These are phyloP conservation scores for Limnephilus auricula DNA, from an alignment of 2,888 invertebrate species.

Conservation along the genomic window DNA sequence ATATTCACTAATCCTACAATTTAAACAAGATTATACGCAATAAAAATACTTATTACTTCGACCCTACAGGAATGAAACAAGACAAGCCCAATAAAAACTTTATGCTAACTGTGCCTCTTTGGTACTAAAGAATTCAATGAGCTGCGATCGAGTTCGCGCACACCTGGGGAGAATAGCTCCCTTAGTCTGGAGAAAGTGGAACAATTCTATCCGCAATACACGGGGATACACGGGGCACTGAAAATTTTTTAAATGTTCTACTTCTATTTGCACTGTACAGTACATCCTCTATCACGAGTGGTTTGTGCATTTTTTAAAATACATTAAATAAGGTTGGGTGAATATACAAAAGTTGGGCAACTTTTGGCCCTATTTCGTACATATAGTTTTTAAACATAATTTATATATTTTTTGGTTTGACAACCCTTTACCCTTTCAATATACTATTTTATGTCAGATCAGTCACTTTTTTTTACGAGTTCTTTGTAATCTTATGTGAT, in stretches of 20 bases:
- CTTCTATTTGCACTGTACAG: too few species aligned
- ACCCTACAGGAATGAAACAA: background rate
- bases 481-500: too few species aligned
- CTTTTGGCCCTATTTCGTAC: too few species aligned
- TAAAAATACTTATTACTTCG: background rate
- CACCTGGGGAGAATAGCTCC: background rate
- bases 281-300: background rate
- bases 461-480: too few species aligned
- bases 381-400: too few species aligned
- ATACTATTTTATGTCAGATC: too few species aligned
- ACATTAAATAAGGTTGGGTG: too few species aligned
- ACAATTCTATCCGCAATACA: background rate
- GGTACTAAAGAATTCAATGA: background rate
- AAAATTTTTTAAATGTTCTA: background rate
- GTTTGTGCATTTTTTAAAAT: background rate
- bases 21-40: too few species aligned
- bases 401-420: too few species aligned
- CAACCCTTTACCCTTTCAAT: too few species aligned
- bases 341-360: too few species aligned
- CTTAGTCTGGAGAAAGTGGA: background rate
- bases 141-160: background rate
- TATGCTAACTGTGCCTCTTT: background rate
- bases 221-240: background rate
- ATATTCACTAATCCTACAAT: too few species aligned
- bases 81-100: background rate